Base-by-base conservation (phyloP, 2,888 invertebrate genomes). In the Pogonocherus hispidulus region DNA sequence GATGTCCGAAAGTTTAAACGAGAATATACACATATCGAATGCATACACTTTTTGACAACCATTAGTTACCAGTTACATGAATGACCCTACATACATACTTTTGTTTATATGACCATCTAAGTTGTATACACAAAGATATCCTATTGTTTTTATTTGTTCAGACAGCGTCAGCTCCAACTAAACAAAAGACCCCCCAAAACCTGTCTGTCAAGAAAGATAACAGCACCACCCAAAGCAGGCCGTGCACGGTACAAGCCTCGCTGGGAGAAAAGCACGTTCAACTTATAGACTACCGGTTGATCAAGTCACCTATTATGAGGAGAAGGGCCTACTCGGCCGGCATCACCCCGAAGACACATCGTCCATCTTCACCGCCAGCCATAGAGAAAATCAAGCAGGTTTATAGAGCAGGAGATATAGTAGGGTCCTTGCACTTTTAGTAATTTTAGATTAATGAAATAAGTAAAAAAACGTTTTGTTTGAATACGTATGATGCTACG, bases 321-420 rank as follows among this genome's bases (percentile, higher is more conserved):
- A 65, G 78, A 47, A 78, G 76, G 64, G 76, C 73, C 2, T 77
- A 78, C 62, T 78, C 78, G 14, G 78, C 78, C 14, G 72, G 70
- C 11, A 69, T 77, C 23, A 70, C 73, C 6, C 67, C 71, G 1
- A 76, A 73, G 60, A 67, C 66, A 16, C 46, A 41, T 37, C 27
- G 62, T 9, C 72, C 64, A 1, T 16, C 22, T 22, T 64, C 64
- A 14, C 59, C 59, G 14, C 59, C 59, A 9, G n/a, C 35, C 6
- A 9, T 19, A 1, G 59, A 47, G 6, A 59, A 32, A 11, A 35
- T n/a, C 11, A 52, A 18, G 11, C 49, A 49, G 9, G 9, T 22
- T 19, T 8, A 3, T 22, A 22, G n/a, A 2, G 11, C 22, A 49
- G n/a, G 11, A 22, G 22, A 2, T 46, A 46, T 19, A 18, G 18